Evolutionary conservation across 2,113 vertebrate genomes (phyloP).

Genomic region (Chauna torquata): DNA sequence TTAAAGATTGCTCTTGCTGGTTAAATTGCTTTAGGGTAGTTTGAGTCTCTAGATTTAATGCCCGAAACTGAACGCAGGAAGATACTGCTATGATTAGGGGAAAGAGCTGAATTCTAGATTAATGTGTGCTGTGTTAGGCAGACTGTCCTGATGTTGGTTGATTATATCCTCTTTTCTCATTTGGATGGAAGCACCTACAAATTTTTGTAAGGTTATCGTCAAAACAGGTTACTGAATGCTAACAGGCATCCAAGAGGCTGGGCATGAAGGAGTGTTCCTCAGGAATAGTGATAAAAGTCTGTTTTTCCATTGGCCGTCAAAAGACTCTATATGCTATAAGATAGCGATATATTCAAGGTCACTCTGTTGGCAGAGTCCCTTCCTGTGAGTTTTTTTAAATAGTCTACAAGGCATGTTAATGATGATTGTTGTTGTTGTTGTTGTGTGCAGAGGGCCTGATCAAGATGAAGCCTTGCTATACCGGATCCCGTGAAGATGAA

Average conservation of each 20-base stretch:
- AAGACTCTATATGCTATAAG: not conserved
- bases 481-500: not conserved
- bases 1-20: not conserved
- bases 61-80: not conserved
- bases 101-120: not conserved
- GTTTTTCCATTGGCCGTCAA: not conserved
- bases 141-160: not conserved
- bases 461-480: not conserved
- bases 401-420: not conserved
- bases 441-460: accelerated
- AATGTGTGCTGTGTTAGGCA: not conserved
- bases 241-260: not conserved
- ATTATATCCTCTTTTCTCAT: not conserved
- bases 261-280: not conserved
- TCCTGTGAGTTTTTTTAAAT: not conserved
- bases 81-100: not conserved
- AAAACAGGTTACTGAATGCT: not conserved
- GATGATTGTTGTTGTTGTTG: not conserved
- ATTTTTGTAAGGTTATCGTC: not conserved
- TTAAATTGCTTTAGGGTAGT: not conserved
- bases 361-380: not conserved
- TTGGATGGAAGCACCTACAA: not conserved
- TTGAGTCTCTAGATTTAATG: not conserved
- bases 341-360: not conserved
- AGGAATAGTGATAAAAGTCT: not conserved